These are phyloP conservation scores for Aricia artaxerxes DNA, from an alignment of 2,888 invertebrate genomes.

Conservation along the genomic window DNA sequence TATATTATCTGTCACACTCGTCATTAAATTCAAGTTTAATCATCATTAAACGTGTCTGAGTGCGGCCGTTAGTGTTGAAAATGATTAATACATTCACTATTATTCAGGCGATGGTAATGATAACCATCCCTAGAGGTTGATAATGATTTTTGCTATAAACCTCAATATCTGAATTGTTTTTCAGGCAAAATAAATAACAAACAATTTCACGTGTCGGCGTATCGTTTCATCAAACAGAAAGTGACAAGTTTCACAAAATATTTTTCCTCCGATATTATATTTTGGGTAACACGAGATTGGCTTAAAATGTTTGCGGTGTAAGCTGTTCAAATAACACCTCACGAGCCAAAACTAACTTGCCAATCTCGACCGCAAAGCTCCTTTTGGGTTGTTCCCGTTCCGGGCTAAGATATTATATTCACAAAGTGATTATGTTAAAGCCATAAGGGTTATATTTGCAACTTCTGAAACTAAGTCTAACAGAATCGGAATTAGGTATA, in stretches of 20 bases:
- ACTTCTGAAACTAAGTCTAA: neutral
- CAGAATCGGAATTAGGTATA: neutral
- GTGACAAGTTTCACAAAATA: neutral
- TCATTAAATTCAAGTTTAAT: no score
- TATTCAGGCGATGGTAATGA: no score
- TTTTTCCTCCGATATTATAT: neutral
- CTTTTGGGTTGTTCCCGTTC: slow-evolving; percentile 20
- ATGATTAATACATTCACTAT: no score
- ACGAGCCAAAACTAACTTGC: slow-evolving; percentile 30
- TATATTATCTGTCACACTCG: no score
- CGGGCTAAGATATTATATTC: slow-evolving; percentile 22
- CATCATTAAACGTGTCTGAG: no score
- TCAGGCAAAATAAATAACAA: neutral
- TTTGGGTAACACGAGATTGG: slow-evolving; percentile 25
- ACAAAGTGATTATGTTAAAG: slow-evolving; percentile 15
- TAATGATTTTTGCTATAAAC: no score
- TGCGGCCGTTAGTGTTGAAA: no score
- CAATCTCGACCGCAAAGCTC: slow-evolving; percentile 28
- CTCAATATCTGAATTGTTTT: neutral
- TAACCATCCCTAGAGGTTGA: no score
- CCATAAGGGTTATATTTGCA: slow-evolving; percentile 17
- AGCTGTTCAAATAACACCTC: slow-evolving; percentile 27
- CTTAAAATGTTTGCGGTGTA: slow-evolving; percentile 24
- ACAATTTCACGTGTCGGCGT: neutral
- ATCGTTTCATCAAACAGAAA: neutral